Base-by-base conservation (phyloP, 2,113 vertebrate species). In the Ellobius talpinus region DNA sequence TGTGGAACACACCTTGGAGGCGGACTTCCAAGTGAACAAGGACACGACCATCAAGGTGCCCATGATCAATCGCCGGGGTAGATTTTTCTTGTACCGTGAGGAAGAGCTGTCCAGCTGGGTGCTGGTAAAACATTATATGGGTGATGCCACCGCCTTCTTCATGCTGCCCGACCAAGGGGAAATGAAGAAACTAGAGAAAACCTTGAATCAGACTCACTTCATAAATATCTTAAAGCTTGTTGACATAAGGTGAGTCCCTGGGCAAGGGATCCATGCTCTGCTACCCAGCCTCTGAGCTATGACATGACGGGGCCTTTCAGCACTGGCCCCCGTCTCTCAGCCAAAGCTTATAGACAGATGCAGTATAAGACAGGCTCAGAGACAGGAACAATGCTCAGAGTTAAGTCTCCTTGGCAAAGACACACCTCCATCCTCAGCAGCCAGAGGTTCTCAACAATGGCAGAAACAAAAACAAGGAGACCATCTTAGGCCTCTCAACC, bases 81-180 rank as follows among this genome's bases (percentile, higher is more conserved):
- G 88, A 77, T 99, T 98, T 0, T 90, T 99, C 36, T 94, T 98
- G 92, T 98, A 99, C 65, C 90, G 26, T 0, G 58, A 66, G 10
- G 19, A 24, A 26, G 24, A 96, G 0, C 93, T 98, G n/a, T 94
- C 97, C 65, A 98, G 98, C 95, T 98, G 95, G 16, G 98, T 98
- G 86, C 82, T 99, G 90, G 72, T 42, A 12, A 85, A 98, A 79
- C 92, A 97, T 61, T 98, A 98, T 58, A 84, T 97, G 26, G 98
- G 98, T n/a, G 98, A 97, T 11, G 98, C 99, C 92, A 99, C 98
- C 11, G 98, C 99, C 97, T 97, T 99, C 98, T 98, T 99, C 36
- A 93, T 99, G 94, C 95, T 99, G 92, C 98, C 98, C 3, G 97
- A 96, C 3, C 24, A 93, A 55, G 98, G 98, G 16, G 97, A 98